Conservation (phyloP, 2,888 invertebrate species). For the Cataglyphis rosenhaueri region DNA sequence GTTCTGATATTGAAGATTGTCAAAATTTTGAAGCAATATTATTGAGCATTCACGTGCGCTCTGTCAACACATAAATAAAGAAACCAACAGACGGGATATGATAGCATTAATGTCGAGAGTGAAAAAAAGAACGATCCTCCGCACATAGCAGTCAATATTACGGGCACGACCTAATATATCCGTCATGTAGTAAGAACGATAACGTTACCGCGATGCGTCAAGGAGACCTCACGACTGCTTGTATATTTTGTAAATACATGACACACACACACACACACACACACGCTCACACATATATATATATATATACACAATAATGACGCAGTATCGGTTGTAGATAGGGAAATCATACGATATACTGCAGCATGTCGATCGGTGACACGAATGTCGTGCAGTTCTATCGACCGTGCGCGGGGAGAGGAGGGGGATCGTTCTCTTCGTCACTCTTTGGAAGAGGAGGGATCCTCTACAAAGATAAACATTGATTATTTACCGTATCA, state of each 20-base stretch:
- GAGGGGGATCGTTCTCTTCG: not conserved
- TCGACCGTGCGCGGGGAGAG: conserved; percentile 13
- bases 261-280: not conserved
- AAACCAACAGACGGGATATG: not conserved
- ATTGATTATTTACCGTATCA: conserved; percentile 81
- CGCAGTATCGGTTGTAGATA: conserved; percentile 33
- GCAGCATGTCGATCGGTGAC: conserved; percentile 43
- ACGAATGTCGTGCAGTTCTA: conserved; percentile 29
- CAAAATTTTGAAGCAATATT: not conserved
- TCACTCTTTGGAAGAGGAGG: not conserved
- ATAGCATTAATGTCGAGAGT: not conserved
- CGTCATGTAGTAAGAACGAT: not conserved
- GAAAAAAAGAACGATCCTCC: not conserved
- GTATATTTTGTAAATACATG: conserved; percentile 27
- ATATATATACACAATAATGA: not conserved
- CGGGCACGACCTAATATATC: too few relatives aligned
- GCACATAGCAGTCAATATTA: not conserved
- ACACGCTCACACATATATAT: too few relatives aligned
- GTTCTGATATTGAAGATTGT: not conserved
- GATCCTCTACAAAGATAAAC: not conserved
- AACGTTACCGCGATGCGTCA: not conserved
- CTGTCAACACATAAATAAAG: not conserved
- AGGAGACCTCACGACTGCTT: not conserved
- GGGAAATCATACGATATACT: conserved; percentile 15
- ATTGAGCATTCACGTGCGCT: not conserved